Percentiles rank a stretch among this genome's conserved stretches.
phyloP scores from a whole-genome alignment of 92 coral and sea anemone species.

The Chrysogorgia sp. region DNA sequence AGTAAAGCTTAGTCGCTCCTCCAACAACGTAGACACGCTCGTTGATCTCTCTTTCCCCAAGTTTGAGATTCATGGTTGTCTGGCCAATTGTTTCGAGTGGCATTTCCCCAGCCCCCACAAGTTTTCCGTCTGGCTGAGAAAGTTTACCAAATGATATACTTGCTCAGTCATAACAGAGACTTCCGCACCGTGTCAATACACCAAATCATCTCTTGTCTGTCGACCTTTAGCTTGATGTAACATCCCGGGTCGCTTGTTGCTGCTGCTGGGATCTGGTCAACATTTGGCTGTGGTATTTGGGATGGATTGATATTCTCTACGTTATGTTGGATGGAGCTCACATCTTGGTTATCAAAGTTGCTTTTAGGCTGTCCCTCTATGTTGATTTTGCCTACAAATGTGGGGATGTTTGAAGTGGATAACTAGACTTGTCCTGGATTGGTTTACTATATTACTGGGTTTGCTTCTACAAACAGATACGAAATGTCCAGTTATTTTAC shows the following conservation, averaged over 20 bases:
- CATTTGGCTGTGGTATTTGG: constrained; percentile 11
- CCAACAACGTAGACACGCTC: too few species aligned
- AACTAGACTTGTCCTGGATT: constrained; percentile 19
- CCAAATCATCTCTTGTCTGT: constrained; percentile 42
- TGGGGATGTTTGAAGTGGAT: constrained; percentile 30
- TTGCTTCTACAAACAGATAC: constrained; percentile 52
- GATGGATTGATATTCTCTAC: too few species aligned
- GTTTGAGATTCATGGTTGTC: too few species aligned
- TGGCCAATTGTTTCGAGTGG: too few species aligned
- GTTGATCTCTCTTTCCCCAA: too few species aligned
- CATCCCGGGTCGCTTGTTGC: constrained; percentile 47
- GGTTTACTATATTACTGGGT: constrained; percentile 35
- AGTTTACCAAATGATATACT: constrained; percentile 32
- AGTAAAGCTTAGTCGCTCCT: too few species aligned
- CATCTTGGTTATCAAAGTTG: background rate
- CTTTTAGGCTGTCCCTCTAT: constrained; percentile 45
- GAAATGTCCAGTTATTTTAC: constrained; percentile 46
- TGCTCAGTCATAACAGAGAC: constrained; percentile 60
- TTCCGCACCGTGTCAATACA: constrained; percentile 60
- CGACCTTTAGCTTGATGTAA: constrained; percentile 43
- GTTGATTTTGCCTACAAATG: constrained; percentile 16
- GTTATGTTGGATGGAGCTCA: too few species aligned
- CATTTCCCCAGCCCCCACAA: too few species aligned
- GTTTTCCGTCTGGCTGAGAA: too few species aligned
- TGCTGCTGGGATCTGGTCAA: constrained; percentile 43